Evolutionary conservation across 2,797 vertebrate species (phyloP).

Genomic region (Muscicapa striata): DNA sequence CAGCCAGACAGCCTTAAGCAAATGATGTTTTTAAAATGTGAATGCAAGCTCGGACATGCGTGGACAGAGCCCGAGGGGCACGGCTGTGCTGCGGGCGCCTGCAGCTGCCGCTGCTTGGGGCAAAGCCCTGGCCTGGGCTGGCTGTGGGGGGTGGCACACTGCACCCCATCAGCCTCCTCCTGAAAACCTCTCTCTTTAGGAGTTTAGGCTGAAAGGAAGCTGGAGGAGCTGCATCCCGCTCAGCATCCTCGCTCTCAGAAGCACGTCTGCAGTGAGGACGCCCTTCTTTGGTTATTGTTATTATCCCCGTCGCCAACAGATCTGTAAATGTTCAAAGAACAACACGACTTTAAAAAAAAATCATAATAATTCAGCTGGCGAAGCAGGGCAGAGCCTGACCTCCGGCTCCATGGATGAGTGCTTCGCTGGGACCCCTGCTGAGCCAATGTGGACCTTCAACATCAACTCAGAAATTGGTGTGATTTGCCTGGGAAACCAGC

Average conservation of each 20-base stretch:
- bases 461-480: slow-evolving; percentile 87
- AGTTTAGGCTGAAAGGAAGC: neutral
- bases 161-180: neutral
- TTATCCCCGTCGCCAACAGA: neutral
- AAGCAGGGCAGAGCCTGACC: slow-evolving; percentile 68
- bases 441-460: slow-evolving; percentile 87
- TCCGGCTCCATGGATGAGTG: slow-evolving; percentile 79
- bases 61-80: neutral
- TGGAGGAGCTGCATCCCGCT: neutral
- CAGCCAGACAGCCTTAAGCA: neutral
- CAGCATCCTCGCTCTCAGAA: neutral
- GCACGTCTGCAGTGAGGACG: neutral
- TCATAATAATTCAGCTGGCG: slow-evolving; percentile 48
- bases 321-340: slow-evolving; percentile 54
- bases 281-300: slow-evolving; percentile 39
- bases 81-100: neutral
- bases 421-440: slow-evolving; percentile 82
- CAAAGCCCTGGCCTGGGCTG: neutral
- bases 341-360: slow-evolving; percentile 32
- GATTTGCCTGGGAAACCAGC: slow-evolving; percentile 87
- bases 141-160: neutral
- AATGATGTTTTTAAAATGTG: neutral
- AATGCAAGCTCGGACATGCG: neutral
- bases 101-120: neutral
- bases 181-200: neutral